Evolutionary conservation across 2,113 vertebrate species (phyloP), one percentile per base, ranked within the genome.

Genomic region (Typhlomys cinereus): DNA sequence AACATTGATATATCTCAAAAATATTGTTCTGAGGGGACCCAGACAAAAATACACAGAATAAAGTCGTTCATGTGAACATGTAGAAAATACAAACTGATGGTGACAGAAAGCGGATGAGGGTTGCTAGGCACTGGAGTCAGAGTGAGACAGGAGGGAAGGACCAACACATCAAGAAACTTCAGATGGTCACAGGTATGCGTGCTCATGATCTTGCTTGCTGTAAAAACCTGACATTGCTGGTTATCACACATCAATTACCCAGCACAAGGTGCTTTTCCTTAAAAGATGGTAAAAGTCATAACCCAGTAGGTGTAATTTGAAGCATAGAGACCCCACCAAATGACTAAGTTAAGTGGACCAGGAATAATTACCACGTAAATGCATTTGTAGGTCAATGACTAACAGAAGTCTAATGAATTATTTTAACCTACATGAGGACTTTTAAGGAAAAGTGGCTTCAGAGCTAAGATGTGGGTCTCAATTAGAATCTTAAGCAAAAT

Each of bases 341-440:
- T 96, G 96, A 96, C 95, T 96, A 92, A 96, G 86, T 96, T 97
- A 96, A 97, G 96, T 97, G 93, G 95, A 96, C 96, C 96, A 97
- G 91, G 95, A 95, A 95, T 95, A 96, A 97, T 96, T 96, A 97
- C 96, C 89, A 95, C 81, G 96, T 91, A 95, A 96, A 94, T 96
- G 96, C 93, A 96, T 95, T 97, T 97, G 95, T 96, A 96, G 96
- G 96, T 96, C 96, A 97, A 96, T 94, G 94, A 96, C 96, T 96
- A 97, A 96, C 95, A 48, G 57, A 96, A 96, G 95, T 96, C 93
- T 94, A 97, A 94, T 96, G 95, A 95, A 93, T 96, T 95, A 97
- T 97, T 96, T 96, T 97, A 96, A 96, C 95, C 93, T 96, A 94
- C 89, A 96, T 86, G 91, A 94, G 84, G 76, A 95, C 94, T 89